These are phyloP conservation scores for Trimorus sp. DNA, from an alignment of 2,888 invertebrate genomes.

Conservation along the genomic window DNA sequence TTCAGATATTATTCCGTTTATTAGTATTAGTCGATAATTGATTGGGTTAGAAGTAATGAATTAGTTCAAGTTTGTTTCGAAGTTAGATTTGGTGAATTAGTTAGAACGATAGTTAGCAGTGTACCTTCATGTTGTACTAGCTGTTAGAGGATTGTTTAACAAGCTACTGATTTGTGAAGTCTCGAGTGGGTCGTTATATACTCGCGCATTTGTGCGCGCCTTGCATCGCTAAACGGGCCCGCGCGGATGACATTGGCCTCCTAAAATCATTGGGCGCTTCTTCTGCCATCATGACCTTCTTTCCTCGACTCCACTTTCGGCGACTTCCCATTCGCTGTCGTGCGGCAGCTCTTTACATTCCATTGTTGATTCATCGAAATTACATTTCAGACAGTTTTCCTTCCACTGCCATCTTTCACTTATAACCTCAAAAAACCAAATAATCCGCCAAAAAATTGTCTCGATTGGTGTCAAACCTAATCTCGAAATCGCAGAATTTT, in stretches of 20 bases:
- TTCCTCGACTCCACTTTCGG: slow-evolving; percentile 59
- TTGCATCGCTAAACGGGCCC: slow-evolving; percentile 74
- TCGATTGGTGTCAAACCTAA: no score
- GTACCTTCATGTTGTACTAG: slow-evolving; percentile 77
- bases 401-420: no score
- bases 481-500: no score
- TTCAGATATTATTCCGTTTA: no score
- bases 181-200: slow-evolving; percentile 75
- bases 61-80: no score
- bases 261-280: slow-evolving; percentile 74
- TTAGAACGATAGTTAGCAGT: not conserved
- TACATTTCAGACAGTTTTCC: no score
- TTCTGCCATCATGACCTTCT: slow-evolving; percentile 74
- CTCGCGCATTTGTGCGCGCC: slow-evolving; percentile 73
- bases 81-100: not conserved
- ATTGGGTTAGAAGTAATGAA: no score
- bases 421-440: no score
- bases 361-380: slow-evolving; percentile 21
- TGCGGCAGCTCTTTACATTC: slow-evolving; percentile 11
- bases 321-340: slow-evolving; percentile 38
- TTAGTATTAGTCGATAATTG: no score
- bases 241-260: slow-evolving; percentile 79
- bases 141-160: slow-evolving; percentile 72
- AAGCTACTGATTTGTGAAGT: slow-evolving; percentile 77
- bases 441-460: no score